Conservation (phyloP, 2,888 invertebrate species). For the Rhagonycha lutea region DNA sequence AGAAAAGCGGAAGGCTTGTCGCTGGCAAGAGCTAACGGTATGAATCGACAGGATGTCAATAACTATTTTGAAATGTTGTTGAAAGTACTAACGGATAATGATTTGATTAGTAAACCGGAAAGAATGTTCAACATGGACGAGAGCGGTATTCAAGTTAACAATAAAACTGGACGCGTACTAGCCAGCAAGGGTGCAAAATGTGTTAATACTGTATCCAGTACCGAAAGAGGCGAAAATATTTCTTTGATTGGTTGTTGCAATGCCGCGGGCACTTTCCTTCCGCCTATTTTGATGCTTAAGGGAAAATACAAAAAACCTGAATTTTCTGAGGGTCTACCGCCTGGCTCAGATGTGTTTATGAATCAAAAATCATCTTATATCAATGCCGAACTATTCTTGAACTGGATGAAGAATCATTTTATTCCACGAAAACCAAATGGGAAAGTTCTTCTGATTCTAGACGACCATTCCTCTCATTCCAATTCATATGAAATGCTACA, state of each 20-base stretch:
- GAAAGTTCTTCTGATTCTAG: background rate
- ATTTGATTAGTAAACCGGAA: conserved; percentile 39
- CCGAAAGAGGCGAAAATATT: conserved; percentile 40
- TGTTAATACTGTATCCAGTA: conserved; percentile 32
- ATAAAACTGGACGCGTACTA: conserved; percentile 45
- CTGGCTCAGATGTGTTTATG: conserved; percentile 8
- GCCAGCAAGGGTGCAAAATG: conserved; percentile 34
- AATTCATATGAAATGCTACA: conserved; percentile 8
- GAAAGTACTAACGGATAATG: conserved; percentile 34
- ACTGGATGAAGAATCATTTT: conserved; percentile 10
- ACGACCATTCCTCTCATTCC: background rate
- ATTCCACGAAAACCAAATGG: background rate
- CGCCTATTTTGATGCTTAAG: conserved; percentile 38
- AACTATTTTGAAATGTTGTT: conserved; percentile 18
- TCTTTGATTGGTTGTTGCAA: conserved; percentile 43
- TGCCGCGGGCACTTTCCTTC: conserved; percentile 42
- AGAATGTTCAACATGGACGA: conserved; percentile 43
- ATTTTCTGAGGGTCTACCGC: conserved; percentile 1
- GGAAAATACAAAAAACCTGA: conserved; percentile 21
- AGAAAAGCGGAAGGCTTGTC: conserved; percentile 43
- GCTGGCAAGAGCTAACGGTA: conserved; percentile 34
- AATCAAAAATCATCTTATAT: conserved; percentile 6
- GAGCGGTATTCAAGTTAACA: conserved; percentile 44
- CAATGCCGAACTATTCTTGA: conserved; percentile 1
- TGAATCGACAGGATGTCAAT: conserved; percentile 39